A percentile compares a stretch with the other conserved stretches of the same genome.
Evolutionary conservation across 2,888 invertebrate genomes (phyloP).

Genomic region (Oscheius myriophilus): DNA sequence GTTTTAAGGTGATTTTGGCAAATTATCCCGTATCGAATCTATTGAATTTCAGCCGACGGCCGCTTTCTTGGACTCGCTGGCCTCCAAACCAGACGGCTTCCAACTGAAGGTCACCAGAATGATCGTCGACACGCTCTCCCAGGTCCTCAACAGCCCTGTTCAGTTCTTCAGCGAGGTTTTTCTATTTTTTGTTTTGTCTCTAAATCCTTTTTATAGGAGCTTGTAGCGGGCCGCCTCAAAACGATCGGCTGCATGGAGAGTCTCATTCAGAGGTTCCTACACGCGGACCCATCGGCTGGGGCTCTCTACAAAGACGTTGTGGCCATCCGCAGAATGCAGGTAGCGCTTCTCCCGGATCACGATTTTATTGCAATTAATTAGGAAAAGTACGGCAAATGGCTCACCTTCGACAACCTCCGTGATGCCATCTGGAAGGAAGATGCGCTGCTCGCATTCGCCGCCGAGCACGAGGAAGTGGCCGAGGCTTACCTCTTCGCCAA

Average conservation of each 20-base stretch:
- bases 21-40: background rate
- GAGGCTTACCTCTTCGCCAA: slow-evolving; percentile 17
- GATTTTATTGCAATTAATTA: background rate
- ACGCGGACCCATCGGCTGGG: background rate
- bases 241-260: slow-evolving; percentile 5
- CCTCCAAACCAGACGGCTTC: background rate
- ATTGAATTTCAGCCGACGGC: background rate
- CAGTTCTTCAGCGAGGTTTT: slow-evolving; percentile 7
- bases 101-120: slow-evolving; percentile 4
- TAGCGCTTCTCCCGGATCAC: background rate
- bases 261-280: slow-evolving; percentile 5
- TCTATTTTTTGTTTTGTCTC: background rate
- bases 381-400: slow-evolving; percentile 19
- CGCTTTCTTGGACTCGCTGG: slow-evolving; percentile 4
- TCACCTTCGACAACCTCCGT: slow-evolving; percentile 10
- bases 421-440: slow-evolving; percentile 19
- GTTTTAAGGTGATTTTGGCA: background rate
- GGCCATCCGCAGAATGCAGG: slow-evolving; percentile 14
- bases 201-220: background rate
- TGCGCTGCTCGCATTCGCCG: background rate
- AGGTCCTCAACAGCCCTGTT: background rate
- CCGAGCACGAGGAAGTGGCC: background rate
- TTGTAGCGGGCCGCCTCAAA: background rate
- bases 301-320: slow-evolving; percentile 4
- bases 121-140: slow-evolving; percentile 10